phyloP scores from a whole-genome alignment of 2,113 vertebrate species.

The Heptranchias perlo region DNA sequence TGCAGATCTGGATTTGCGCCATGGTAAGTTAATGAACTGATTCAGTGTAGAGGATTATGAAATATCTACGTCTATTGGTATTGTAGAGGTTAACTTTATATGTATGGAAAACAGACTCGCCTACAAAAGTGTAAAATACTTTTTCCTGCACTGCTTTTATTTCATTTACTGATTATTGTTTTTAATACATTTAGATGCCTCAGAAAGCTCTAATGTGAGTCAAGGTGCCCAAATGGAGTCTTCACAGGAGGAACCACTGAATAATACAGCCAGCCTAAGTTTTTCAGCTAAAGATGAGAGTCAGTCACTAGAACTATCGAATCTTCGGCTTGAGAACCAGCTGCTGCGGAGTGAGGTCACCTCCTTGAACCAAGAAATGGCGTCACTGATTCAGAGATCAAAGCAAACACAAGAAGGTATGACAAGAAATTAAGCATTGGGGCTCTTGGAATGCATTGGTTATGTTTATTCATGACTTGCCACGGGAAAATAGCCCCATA shows the following conservation, averaged over 20 bases:
- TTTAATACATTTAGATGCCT: constrained; percentile 55
- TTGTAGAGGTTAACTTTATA: background rate
- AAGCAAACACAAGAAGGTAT: constrained; percentile 89
- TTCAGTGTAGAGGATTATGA: background rate
- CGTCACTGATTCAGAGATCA: constrained; percentile 80
- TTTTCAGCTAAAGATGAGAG: constrained; percentile 46
- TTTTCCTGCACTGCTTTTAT: background rate
- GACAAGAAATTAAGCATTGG: background rate
- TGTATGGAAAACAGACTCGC: background rate
- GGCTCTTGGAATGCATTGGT: background rate
- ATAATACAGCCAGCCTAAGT: constrained; percentile 47
- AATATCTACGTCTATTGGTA: background rate
- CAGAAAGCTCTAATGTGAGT: constrained; percentile 66
- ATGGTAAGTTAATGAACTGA: background rate
- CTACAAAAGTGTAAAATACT: background rate
- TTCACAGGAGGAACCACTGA: constrained; percentile 44
- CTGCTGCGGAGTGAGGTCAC: constrained; percentile 84
- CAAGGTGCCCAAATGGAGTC: constrained; percentile 53
- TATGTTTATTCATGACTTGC: background rate
- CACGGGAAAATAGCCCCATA: background rate
- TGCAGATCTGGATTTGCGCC: background rate
- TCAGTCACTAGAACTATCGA: constrained; percentile 79
- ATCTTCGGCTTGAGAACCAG: constrained; percentile 91
- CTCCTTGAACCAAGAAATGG: constrained; percentile 97
- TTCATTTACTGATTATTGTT: background rate